Evolutionary conservation across 1,140 invertebrate species (phyloP).

Genomic region (Drosophila mauritiana): DNA sequence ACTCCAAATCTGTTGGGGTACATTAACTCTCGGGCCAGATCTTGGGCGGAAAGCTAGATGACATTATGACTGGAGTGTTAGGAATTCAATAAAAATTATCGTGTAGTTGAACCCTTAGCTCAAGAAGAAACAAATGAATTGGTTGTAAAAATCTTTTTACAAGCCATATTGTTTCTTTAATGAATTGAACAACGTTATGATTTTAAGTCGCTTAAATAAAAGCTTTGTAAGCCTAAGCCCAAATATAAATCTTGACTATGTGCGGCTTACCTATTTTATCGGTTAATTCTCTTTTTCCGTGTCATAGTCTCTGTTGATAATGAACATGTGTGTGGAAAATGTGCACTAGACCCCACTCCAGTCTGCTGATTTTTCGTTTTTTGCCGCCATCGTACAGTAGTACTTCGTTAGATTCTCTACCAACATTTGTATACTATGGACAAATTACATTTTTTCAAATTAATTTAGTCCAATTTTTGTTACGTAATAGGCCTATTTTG

Average conservation of each 20-base stretch:
- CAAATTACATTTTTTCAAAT: no score
- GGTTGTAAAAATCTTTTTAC: background rate
- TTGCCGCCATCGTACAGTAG: background rate
- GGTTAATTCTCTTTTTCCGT: conserved; percentile 18
- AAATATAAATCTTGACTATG: background rate
- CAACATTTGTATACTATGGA: background rate
- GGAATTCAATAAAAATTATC: background rate
- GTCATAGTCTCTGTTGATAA: conserved; percentile 7
- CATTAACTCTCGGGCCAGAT: conserved; percentile 28
- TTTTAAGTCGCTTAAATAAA: background rate
- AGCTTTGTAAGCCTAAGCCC: background rate
- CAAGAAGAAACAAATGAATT: background rate
- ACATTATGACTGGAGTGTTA: background rate
- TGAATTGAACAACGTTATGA: no score
- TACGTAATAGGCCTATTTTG: no score
- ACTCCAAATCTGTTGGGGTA: conserved; percentile 20
- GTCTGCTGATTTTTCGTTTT: conserved; percentile 35
- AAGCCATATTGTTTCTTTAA: no score
- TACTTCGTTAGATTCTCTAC: background rate
- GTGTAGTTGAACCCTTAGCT: background rate
- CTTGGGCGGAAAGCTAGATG: background rate
- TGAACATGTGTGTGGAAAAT: conserved; percentile 20
- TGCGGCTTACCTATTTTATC: conserved; percentile 13
- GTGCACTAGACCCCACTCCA: conserved; percentile 65
- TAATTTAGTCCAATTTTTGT: background rate